Evolutionary conservation across 2,113 vertebrate genomes (phyloP), one percentile per base, ranked within the genome.

Genomic region (Abramis brama): DNA sequence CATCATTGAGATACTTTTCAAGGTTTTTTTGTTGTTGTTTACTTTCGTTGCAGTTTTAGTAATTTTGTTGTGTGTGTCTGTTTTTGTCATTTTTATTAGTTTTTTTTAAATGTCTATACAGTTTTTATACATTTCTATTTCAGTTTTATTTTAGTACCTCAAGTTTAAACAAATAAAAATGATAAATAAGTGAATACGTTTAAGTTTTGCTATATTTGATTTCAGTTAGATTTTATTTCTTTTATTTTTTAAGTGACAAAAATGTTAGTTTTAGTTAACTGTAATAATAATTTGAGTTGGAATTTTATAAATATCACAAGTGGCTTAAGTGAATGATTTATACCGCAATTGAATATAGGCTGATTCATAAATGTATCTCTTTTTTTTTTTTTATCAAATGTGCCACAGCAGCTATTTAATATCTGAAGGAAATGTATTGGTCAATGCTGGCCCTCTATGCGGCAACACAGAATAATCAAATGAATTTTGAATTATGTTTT

Each of bases 381-480:
- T 15, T 57, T 52, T 17, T 5, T 30, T 30, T 68, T 23, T 64
- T 43, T 2, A 73, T 73, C 9, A 43, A 13, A 73, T 36, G 21
- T n/a, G 23, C 21, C 36, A n/a, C 36, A 73, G 23, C 70, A 73
- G 70, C 21, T 73, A 5, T 43, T 43, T 43, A 73, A 73, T 43
- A 73, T 73, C 36, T n/a, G 5, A 39, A 25, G 5, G 21, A 64
- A 68, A 59, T 83, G 11, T 71, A 78, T 27, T 83, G 70, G 39
- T 74, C 75, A 66, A 68, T 68, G 68, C 45, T 47, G 77, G 23
- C 7, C 39, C 64, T 84, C 52, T 60, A 64, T 84, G 84, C 50
- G 57, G 21, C 17, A 52, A 68, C 52, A 30, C 60, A 82, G 52
- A 77, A 30, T 60, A 76, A 70, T 52, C 47, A 85, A 85, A 85